A percentile compares a stretch with the other conserved stretches of the same genome.
Conservation (phyloP, 37 sponge, comb jelly and placozoan species). For the Hormiphora californensis region DNA sequence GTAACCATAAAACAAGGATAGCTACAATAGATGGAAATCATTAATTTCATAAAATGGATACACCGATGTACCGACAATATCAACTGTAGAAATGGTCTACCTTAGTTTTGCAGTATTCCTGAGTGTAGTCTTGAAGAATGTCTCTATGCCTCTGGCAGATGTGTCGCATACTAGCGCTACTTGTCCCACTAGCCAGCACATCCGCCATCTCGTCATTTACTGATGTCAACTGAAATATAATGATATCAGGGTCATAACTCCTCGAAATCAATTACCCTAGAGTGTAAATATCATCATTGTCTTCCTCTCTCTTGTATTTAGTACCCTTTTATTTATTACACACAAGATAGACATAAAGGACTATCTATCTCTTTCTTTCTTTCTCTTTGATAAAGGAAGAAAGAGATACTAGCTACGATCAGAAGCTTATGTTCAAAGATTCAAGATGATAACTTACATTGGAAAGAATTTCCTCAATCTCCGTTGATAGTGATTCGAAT, state of each 20-base stretch:
- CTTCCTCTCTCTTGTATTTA: no score
- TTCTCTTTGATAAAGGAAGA: no score
- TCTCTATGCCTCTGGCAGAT: constrained; percentile 92
- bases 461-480: constrained; percentile 72
- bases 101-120: constrained; percentile 80
- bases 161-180: constrained; percentile 75
- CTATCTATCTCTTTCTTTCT: no score
- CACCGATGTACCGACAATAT: not conserved
- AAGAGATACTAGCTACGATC: no score
- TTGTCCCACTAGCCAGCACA: constrained; percentile 30
- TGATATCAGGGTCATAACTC: no score
- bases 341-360: no score
- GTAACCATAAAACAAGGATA: not conserved
- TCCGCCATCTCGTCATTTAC: constrained; percentile 58
- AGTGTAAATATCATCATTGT: no score
- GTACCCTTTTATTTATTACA: no score
- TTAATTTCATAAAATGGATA: not conserved
- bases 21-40: not conserved
- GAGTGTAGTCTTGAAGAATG: constrained; percentile 87
- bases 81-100: constrained; percentile 25
- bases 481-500: constrained; percentile 83
- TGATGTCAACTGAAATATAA: constrained; percentile 41
- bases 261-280: no score
- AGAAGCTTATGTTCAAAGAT: no score
- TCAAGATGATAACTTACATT: constrained; percentile 62